Conservation (phyloP, 2,113 vertebrate species). For the Sinocyclocheilus anshuiensis region DNA sequence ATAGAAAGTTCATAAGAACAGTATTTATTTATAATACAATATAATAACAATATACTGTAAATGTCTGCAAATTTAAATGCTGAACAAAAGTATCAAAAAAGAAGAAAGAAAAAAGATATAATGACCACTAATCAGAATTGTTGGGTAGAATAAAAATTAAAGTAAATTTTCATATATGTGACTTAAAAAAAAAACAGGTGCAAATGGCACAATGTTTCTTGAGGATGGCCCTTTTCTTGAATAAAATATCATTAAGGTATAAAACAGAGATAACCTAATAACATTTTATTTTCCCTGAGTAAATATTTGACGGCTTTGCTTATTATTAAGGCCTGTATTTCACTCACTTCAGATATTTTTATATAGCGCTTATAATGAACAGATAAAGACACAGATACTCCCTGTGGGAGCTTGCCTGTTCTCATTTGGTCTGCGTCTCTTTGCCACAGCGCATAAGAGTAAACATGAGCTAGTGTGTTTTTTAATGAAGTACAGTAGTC, state of each 20-base stretch:
- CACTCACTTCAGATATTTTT: neutral
- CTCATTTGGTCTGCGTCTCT: conserved; percentile 19
- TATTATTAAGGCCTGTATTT: neutral
- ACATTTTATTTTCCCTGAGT: neutral
- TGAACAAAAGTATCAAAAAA: too few relatives aligned
- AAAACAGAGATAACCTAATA: neutral
- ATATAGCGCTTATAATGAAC: neutral
- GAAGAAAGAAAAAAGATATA: too few relatives aligned
- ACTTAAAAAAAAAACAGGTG: too few relatives aligned
- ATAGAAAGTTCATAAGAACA: too few relatives aligned
- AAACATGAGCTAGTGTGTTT: conserved; percentile 29
- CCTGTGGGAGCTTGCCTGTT: neutral
- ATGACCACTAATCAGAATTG: neutral
- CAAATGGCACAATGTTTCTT: neutral
- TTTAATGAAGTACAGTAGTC: conserved; percentile 23
- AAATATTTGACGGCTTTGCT: conserved; percentile 9
- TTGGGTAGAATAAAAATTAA: neutral
- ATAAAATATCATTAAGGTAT: neutral
- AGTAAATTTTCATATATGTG: neutral
- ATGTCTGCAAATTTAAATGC: too few relatives aligned
- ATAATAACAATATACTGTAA: too few relatives aligned
- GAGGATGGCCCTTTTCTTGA: neutral
- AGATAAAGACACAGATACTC: conserved; percentile 12
- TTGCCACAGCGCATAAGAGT: neutral
- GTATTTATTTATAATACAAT: too few relatives aligned